Evolutionary conservation across 2,888 invertebrate genomes (phyloP).

Genomic region (Aporophyla nigra): DNA sequence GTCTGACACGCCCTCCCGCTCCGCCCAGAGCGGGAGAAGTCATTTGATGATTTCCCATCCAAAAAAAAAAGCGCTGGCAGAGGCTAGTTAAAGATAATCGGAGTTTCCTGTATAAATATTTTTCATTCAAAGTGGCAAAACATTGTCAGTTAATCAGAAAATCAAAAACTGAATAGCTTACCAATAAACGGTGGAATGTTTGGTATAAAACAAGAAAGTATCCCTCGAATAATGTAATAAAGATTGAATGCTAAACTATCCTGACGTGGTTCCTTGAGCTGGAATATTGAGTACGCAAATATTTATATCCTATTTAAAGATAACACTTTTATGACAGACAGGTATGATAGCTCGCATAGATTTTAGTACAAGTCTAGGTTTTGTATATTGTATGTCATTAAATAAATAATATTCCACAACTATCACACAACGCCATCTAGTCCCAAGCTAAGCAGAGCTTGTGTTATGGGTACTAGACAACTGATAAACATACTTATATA

Average conservation of each 20-base stretch:
- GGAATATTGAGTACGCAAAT: conserved; percentile 8
- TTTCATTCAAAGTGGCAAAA: neutral
- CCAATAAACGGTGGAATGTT: neutral
- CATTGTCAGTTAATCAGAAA: neutral
- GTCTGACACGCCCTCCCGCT: no score
- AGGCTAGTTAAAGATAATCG: neutral
- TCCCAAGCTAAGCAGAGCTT: no score
- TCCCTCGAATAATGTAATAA: neutral
- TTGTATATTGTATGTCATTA: neutral
- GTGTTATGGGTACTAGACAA: no score
- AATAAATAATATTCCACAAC: no score
- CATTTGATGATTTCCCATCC: no score
- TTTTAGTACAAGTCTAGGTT: conserved; percentile 3
- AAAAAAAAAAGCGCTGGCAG: no score
- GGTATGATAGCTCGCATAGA: neutral
- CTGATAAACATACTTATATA: no score
- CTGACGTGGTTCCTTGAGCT: neutral
- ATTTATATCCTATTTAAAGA: conserved; percentile 17
- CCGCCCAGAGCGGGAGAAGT: no score
- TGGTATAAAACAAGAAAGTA: neutral
- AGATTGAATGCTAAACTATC: neutral
- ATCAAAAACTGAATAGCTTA: neutral
- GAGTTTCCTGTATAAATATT: neutral
- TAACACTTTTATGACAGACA: conserved; percentile 26
- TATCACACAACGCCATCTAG: no score